Percentiles rank a stretch among this genome's conserved stretches.
Conservation (phyloP, 2,113 vertebrate genomes). For the Scomber scombrus region DNA sequence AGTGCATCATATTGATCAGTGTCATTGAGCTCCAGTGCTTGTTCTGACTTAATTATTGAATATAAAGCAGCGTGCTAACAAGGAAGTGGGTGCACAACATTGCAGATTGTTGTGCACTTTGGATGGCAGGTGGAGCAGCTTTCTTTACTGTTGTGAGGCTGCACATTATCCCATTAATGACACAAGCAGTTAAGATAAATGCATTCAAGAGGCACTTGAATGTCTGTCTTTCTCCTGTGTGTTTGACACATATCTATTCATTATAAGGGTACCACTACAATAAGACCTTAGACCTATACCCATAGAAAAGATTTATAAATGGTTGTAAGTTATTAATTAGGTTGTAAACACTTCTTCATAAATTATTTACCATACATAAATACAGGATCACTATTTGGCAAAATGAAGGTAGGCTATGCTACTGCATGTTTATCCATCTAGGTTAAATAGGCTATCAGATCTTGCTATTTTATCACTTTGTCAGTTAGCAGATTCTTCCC, state of each 20-base stretch:
- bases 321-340: too few relatives aligned
- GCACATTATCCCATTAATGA: conserved; percentile 10
- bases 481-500: too few relatives aligned
- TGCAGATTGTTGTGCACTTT: conserved; percentile 3
- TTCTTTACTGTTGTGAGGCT: background rate
- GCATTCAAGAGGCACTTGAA: background rate
- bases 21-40: conserved; percentile 35
- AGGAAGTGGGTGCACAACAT: conserved; percentile 1
- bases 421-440: too few relatives aligned
- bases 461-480: too few relatives aligned
- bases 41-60: conserved; percentile 55
- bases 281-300: too few relatives aligned
- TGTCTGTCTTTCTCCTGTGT: background rate
- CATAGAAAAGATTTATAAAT: too few relatives aligned
- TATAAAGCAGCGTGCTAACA: conserved; percentile 51
- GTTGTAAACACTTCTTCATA: too few relatives aligned
- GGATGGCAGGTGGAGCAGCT: background rate
- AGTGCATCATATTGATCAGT: conserved; percentile 59
- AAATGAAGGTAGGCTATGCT: too few relatives aligned
- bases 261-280: too few relatives aligned
- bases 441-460: too few relatives aligned
- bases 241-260: conserved; percentile 38
- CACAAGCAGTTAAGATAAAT: conserved; percentile 1
- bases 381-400: too few relatives aligned
- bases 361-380: too few relatives aligned